Evolutionary conservation across 1,140 invertebrate genomes (phyloP), one percentile per base, ranked within the genome.

Genomic region (Sogatella furcifera): DNA sequence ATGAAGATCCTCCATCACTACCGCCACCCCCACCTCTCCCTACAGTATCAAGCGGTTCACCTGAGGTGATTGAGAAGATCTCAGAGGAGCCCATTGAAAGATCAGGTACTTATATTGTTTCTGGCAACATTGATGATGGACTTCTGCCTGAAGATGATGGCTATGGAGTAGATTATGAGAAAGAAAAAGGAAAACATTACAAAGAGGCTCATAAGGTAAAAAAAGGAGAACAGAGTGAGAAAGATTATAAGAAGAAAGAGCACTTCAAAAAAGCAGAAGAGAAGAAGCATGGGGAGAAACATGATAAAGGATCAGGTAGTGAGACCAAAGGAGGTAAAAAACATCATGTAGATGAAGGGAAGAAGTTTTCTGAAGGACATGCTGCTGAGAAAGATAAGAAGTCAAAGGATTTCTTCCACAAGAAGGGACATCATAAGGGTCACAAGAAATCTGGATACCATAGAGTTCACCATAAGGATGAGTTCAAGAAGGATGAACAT

Each of bases 371-470:
- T 11, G 72, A 74, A 44, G 73, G 77, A 55, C 70, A 77, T 57
- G 67, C 72, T 54, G 68, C 70, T 0, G 72, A 74, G 49, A 70
- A 63, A 34, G 70, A 66, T 19, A 64, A 63, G 10, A 67, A 68
- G 21, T 65, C 54, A 5, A 38, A 60, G 0, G 59, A 66, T 3
- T 62, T 66, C 17, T 52, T 59, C n/a, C 62, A 65, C 15, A 67
- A 68, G n/a, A 68, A 67, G 10, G 80, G 79, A 15, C 81, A 84
- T 64, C 82, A 82, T 66, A 84, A 84, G 61, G 82, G 82, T 1
- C 81, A 84, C 68, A 77, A 79, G 22, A 80, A 78, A 63, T 81
- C 81, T 64, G 82, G 81, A 11, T 84, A 81, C 69, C 81, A 83
- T 65, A 76, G 77, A 3, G 82, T 81, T 0, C 81, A 81, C 63